Base-by-base conservation (phyloP, 2,888 invertebrate genomes). In the Hybos culiciformis region DNA sequence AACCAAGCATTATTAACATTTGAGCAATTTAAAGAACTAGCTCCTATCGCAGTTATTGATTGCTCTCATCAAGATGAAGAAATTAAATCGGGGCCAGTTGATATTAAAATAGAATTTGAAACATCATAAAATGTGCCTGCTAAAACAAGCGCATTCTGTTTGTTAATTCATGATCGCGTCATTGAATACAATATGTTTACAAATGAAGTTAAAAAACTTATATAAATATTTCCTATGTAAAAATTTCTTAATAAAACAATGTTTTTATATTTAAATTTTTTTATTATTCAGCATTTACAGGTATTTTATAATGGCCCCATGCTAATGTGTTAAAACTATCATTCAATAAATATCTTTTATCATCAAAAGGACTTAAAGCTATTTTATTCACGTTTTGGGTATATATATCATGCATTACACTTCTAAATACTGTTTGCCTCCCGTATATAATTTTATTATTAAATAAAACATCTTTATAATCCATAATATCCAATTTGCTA, bases 101-200 rank as follows among this genome's bases (percentile, higher is more conserved):
- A 55, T 48, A 49, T 57, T 18, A 46, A 47, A 34, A 37, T 56
- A 11, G 53, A 57, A 49, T 49, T 56, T 43, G 50, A 56, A 50
- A 48, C 51, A 14, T 43, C 41, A 23, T 24, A 32, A 37, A 46
- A 51, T 45, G 46, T 52, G 31, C 49, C 52, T 11, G 49, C 49
- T 33, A 48, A 52, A 8, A 56, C 54, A 8, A 42, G 50, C 18
- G 55, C 54, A 5, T 56, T 49, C 36, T 46, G 45, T 7, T 17
- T 44, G 48, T 50, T 21, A 45, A 37, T 43, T 51, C 50, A 51
- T 42, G 53, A 45, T 42, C 39, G 29, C n/a, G 5, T 38, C 11
- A n/a, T 42, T n/a, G 38, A 42, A n/a, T 43, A 42, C 26, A 40
- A 33, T 5, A 23, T 37, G 1, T 33, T 45, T 17, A 41, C 45